Evolutionary conservation across 2,888 invertebrate genomes (phyloP).

Genomic region (Stramonita haemastoma): DNA sequence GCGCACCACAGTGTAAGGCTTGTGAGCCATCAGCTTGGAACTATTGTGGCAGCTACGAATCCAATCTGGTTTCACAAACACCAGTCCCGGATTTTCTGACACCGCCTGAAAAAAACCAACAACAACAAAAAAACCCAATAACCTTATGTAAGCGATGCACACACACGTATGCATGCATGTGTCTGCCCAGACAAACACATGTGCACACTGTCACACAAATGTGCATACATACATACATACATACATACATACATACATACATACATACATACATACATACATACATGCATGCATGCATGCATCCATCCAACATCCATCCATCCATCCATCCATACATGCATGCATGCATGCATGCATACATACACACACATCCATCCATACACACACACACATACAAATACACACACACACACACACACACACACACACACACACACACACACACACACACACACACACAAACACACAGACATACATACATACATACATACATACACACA

Average conservation of each 20-base stretch:
- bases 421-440: not conserved
- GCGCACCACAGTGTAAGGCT: slow-evolving; percentile 66
- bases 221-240: not conserved
- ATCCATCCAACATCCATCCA: too few species aligned
- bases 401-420: slow-evolving; percentile 17
- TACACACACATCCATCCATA: not conserved
- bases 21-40: slow-evolving; percentile 64
- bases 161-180: not conserved
- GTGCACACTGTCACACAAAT: not conserved
- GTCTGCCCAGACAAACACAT: not conserved
- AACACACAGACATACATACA: not conserved
- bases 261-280: not conserved
- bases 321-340: too few species aligned
- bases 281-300: too few species aligned
- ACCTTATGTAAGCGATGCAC: not conserved
- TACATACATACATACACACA: not conserved
- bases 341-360: not conserved
- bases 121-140: not conserved
- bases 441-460: not conserved
- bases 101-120: slow-evolving; percentile 72
- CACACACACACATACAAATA: not conserved
- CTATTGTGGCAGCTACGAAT: slow-evolving; percentile 82
- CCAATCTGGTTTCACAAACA: slow-evolving; percentile 82
- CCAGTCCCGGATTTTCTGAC: slow-evolving; percentile 71
- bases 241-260: not conserved